Evolutionary conservation across 2,113 vertebrate genomes (phyloP), one percentile per base, ranked within the genome.

Genomic region (Oreochromis spilurus): DNA sequence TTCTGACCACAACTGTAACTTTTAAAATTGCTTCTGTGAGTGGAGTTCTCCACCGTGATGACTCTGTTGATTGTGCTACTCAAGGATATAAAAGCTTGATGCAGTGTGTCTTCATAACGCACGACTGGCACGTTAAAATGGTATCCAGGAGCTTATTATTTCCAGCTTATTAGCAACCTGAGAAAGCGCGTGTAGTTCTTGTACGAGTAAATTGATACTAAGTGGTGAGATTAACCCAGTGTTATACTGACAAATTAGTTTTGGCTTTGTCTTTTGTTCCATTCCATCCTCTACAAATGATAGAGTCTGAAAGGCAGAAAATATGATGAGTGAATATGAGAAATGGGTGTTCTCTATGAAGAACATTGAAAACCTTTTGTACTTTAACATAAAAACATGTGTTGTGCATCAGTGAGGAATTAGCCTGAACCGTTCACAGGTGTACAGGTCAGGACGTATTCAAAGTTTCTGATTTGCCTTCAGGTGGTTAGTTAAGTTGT

Each of bases 151-250:
- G 86, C 88, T 88, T 87, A 92, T 95, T 93, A 94, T 90, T 94
- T 95, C 93, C 90, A 93, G 72, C 88, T 92, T 92, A 92, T 94
- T 93, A 95, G 91, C 90, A 88, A 89, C 89, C 84, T 82, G 89
- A 93, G 92, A 94, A 93, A 93, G 94, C 87, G 86, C 87, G 80
- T 50, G 88, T 81, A 88, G 86, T 87, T 94, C 89, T 75, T 86
- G 88, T 91, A 79, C 81, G 54, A 86, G 93, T 93, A 95, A 94
- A 95, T 91, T 89, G 90, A 94, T 93, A 85, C 88, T 92, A 93
- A 95, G 85, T 93, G 84, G 62, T 87, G 72, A 82, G 85, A 95
- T 94, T 91, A 93, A 92, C 65, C 88, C 79, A n/a, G 75, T 72
- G 88, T 81, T 87, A 82, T 58, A 60, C 57, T 84, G 80, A 88